Percentiles rank a stretch among this genome's conserved stretches.
Conservation (phyloP, 2,113 vertebrate genomes). For the Blennius ocellaris region DNA sequence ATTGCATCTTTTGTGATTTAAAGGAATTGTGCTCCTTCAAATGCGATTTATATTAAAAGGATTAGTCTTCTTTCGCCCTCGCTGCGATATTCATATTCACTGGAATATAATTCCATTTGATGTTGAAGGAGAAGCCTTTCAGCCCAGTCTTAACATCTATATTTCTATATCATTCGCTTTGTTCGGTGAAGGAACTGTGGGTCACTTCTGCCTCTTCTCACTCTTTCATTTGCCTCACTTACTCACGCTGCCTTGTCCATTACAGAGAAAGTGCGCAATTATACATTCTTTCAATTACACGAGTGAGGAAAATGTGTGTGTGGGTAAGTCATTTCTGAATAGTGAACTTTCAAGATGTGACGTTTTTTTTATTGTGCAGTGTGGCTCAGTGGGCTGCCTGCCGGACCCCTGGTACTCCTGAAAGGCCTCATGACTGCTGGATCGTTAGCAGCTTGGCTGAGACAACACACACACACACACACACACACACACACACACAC, state of each 20-base stretch:
- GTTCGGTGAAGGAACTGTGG: background rate
- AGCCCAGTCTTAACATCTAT: background rate
- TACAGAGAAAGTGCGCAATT: background rate
- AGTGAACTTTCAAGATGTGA: conserved; percentile 41
- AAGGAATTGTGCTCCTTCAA: background rate
- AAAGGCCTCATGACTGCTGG: conserved; percentile 43
- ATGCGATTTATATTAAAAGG: background rate
- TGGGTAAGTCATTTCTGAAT: conserved; percentile 23
- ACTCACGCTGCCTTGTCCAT: conserved; percentile 2
- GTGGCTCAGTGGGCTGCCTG: conserved; percentile 42
- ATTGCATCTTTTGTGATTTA: background rate
- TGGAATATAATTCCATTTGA: conserved; percentile 16
- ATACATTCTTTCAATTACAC: background rate
- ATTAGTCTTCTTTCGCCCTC: background rate
- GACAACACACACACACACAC: conserved; percentile 26
- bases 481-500: conserved; percentile 31
- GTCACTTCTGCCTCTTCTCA: background rate
- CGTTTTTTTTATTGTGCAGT: conserved; percentile 54
- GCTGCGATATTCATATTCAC: background rate
- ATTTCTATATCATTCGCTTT: background rate
- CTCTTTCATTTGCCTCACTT: background rate
- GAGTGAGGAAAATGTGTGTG: background rate
- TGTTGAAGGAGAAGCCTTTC: conserved; percentile 14
- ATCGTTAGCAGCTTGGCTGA: conserved; percentile 55
- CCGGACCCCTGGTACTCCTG: conserved; percentile 54